Percentiles rank a stretch among this genome's conserved stretches.
Conservation (phyloP, 2,113 vertebrate species). For the Oryzias woworae region DNA sequence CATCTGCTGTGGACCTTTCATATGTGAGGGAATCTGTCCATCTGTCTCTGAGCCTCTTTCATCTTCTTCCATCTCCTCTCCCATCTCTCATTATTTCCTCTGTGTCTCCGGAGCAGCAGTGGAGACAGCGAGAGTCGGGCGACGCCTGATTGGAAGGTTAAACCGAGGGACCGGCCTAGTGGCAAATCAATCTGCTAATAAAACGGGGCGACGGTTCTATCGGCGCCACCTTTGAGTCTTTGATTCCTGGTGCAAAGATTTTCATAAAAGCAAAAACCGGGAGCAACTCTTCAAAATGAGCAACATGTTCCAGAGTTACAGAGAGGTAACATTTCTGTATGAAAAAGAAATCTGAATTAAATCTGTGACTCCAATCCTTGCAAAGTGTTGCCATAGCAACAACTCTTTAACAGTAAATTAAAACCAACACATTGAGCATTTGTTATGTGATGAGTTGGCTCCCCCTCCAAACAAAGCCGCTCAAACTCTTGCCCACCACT, state of each 20-base stretch:
- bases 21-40: conserved; percentile 36
- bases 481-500: too few relatives aligned
- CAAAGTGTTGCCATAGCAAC: too few relatives aligned
- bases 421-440: too few relatives aligned
- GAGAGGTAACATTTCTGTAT: conserved; percentile 4
- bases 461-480: too few relatives aligned
- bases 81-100: conserved; percentile 54
- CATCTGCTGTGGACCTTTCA: conserved; percentile 51
- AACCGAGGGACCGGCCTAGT: conserved; percentile 56
- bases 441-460: too few relatives aligned
- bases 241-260: conserved; percentile 36
- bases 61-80: conserved; percentile 48
- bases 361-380: too few relatives aligned
- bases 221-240: conserved; percentile 29
- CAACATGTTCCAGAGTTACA: neutral
- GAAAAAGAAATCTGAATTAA: too few relatives aligned
- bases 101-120: conserved; percentile 45
- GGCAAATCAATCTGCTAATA: conserved; percentile 74
- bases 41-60: conserved; percentile 52
- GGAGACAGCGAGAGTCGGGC: conserved; percentile 31
- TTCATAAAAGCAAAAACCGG: conserved; percentile 23
- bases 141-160: conserved; percentile 72
- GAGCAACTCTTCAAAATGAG: conserved; percentile 14
- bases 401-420: too few relatives aligned
- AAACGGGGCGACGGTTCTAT: conserved; percentile 56